These are phyloP conservation scores for Oxytorus armatus DNA, from an alignment of 2,888 invertebrate genomes.

Conservation along the genomic window DNA sequence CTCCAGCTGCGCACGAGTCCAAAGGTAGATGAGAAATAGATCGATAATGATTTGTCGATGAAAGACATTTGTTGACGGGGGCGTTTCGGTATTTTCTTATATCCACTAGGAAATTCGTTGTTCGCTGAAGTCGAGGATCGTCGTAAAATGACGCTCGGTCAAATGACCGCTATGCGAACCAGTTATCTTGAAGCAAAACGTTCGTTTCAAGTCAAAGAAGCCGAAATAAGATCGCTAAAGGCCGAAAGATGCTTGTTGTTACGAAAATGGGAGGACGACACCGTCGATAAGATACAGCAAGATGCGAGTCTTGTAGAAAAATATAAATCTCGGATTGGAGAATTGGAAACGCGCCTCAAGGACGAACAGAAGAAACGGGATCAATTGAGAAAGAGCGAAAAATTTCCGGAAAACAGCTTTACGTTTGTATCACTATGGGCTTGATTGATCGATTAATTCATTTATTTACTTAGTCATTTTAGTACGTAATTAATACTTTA, in stretches of 20 bases:
- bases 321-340: constrained; percentile 74
- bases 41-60: no score
- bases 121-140: constrained; percentile 81
- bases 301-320: constrained; percentile 72
- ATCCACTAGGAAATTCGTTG: constrained; percentile 80
- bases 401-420: constrained; percentile 41
- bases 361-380: constrained; percentile 69
- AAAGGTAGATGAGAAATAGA: no score
- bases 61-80: no score
- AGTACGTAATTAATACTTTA: no score
- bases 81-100: not conserved
- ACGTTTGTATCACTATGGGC: constrained; percentile 55
- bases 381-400: constrained; percentile 48
- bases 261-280: constrained; percentile 74
- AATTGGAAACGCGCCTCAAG: constrained; percentile 76
- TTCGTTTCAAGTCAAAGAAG: constrained; percentile 69
- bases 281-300: constrained; percentile 69
- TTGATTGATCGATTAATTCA: not conserved
- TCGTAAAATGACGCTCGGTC: constrained; percentile 71
- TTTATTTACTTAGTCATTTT: no score
- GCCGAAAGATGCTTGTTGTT: constrained; percentile 72
- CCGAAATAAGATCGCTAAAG: constrained; percentile 74
- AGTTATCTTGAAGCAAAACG: constrained; percentile 74
- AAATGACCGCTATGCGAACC: constrained; percentile 73
- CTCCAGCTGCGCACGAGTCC: constrained; percentile 65